Evolutionary conservation across 2,113 vertebrate species (phyloP).

Genomic region (Formicarius rufipectus): DNA sequence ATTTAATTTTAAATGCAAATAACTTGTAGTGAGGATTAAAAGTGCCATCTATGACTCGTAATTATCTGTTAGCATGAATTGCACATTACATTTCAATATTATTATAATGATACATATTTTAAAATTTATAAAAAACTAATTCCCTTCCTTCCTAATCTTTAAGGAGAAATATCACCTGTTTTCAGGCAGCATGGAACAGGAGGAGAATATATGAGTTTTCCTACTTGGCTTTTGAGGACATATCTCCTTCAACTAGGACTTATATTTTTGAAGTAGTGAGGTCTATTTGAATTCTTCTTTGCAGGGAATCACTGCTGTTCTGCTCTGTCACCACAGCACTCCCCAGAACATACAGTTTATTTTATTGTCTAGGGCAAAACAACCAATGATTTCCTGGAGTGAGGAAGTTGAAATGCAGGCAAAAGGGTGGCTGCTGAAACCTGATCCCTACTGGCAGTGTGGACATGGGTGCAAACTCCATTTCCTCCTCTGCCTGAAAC

Average conservation of each 20-base stretch:
- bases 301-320: not conserved
- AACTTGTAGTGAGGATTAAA: not conserved
- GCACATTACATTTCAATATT: not conserved
- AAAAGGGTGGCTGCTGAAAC: not conserved
- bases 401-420: not conserved
- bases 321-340: not conserved
- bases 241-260: not conserved
- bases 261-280: not conserved
- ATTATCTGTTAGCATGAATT: not conserved
- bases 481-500: not conserved
- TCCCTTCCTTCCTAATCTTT: not conserved
- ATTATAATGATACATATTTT: not conserved
- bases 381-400: not conserved
- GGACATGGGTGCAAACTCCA: not conserved
- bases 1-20: not conserved
- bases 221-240: not conserved
- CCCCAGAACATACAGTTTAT: not conserved
- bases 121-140: not conserved
- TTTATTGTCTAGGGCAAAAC: not conserved
- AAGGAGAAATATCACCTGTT: not conserved
- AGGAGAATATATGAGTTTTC: not conserved
- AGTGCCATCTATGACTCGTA: not conserved
- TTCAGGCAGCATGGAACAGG: not conserved
- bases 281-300: not conserved
- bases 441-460: rapidly evolving